These are phyloP conservation scores for Zophobas atratus DNA, from an alignment of 1,140 invertebrate species.

Conservation along the genomic window DNA sequence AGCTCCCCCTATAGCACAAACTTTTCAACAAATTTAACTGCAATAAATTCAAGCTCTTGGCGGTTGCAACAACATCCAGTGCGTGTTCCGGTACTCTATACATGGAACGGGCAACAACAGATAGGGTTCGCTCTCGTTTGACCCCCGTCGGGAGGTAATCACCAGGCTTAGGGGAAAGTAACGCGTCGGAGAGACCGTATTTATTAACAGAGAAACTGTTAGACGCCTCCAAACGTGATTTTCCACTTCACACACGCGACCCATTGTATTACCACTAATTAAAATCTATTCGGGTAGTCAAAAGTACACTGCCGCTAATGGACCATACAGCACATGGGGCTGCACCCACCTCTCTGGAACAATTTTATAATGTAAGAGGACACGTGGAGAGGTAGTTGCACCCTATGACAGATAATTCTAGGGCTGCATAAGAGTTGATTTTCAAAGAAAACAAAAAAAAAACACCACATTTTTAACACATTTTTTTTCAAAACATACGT, in stretches of 20 bases:
- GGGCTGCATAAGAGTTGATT: no score
- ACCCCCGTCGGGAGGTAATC: slow-evolving; percentile 39
- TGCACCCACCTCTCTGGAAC: not conserved
- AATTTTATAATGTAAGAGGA: slow-evolving; percentile 7
- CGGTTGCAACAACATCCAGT: slow-evolving; percentile 39
- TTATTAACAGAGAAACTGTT: slow-evolving; percentile 43
- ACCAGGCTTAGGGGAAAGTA: slow-evolving; percentile 37
- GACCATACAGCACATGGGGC: not conserved
- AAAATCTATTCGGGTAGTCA: slow-evolving; percentile 43
- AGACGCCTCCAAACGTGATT: slow-evolving; percentile 41
- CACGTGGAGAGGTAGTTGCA: not conserved
- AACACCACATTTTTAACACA: no score
- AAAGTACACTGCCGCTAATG: slow-evolving; percentile 25
- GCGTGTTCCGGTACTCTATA: slow-evolving; percentile 35
- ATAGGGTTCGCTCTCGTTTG: slow-evolving; percentile 27
- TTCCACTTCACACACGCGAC: slow-evolving; percentile 44
- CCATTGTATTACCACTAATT: slow-evolving; percentile 45
- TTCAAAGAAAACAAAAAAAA: no score
- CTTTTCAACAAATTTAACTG: slow-evolving; percentile 42
- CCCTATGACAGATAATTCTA: not conserved
- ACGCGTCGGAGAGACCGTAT: slow-evolving; percentile 41
- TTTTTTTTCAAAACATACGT: no score
- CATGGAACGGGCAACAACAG: slow-evolving; percentile 33
- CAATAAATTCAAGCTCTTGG: slow-evolving; percentile 37
- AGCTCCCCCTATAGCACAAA: slow-evolving; percentile 7